Conservation (phyloP, 2,888 invertebrate species). For the Druceiella hillmani region DNA sequence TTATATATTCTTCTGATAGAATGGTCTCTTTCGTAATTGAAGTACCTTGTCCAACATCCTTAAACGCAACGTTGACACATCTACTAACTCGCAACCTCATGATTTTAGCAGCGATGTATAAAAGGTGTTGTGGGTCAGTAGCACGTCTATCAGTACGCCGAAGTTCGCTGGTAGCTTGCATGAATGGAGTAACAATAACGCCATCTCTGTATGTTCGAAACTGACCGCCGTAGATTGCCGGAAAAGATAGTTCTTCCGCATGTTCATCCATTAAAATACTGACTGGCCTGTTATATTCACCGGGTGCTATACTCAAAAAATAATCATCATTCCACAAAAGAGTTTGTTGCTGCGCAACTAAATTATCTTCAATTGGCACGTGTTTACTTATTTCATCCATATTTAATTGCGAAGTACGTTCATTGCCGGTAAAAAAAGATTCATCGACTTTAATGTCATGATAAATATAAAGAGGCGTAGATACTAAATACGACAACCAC, state of each 20-base stretch:
- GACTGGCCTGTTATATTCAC: slow-evolving; percentile 14
- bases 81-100: slow-evolving; percentile 21
- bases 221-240: slow-evolving; percentile 27
- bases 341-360: slow-evolving; percentile 3
- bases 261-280: slow-evolving; percentile 27
- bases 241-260: slow-evolving; percentile 29
- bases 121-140: slow-evolving; percentile 26
- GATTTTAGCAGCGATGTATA: slow-evolving; percentile 27
- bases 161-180: slow-evolving; percentile 19
- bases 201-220: slow-evolving; percentile 19
- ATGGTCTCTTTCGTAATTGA: too few species aligned
- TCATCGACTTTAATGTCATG: background rate
- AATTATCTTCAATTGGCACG: background rate
- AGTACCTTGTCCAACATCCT: too few species aligned
- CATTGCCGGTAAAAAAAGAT: background rate
- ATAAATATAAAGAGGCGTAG: slow-evolving; percentile 5
- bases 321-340: slow-evolving; percentile 4
- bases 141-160: slow-evolving; percentile 26
- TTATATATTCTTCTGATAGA: too few species aligned
- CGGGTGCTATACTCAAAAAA: background rate
- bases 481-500: too few species aligned
- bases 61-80: slow-evolving; percentile 20
- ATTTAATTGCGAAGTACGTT: background rate
- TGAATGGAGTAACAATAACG: slow-evolving; percentile 18
- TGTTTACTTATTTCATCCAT: slow-evolving; percentile 6